Evolutionary conservation across 2,888 invertebrate genomes (phyloP), one percentile per base, ranked within the genome.

Genomic region (Achlya flavicornis): DNA sequence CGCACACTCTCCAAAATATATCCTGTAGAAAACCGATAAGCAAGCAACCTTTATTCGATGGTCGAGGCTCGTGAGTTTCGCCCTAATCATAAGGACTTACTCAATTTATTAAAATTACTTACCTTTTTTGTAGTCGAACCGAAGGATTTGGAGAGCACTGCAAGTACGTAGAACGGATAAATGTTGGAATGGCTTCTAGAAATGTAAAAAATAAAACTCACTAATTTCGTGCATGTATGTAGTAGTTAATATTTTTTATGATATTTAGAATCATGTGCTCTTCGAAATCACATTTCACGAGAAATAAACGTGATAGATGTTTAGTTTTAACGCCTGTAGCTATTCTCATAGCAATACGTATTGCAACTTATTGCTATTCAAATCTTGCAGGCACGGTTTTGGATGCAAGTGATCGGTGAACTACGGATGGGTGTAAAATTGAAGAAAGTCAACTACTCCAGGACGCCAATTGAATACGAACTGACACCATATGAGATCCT

Each of bases 401-500:
- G 98, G 98, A 96, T 98, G 87, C 98, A 98, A 95, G 98, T 99
- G 58, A 98, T 99, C 86, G 96, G 97, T 72, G 98, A 99, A 87
- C 94, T 99, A 66, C 94, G 99, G 63, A 96, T 97, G 87, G 99
- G 99, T 33, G 98, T 99, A 10, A 97, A 98, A 86, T 94, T 99
- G 86, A 98, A 98, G 94, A 98, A 98, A 90, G 94, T 97, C 38
- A 96, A 96, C 85, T 95, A 95, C 86, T 95, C 96, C 68, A 94
- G 96, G 80, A 95, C 97, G 12, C 97, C 97, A 10, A 96, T 97
- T 68, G 98, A 99, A 89, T 99, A 97, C 89, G 98, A 98, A 89
- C 92, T 99, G 77, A 99, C 99, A 59, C 99, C 99, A 14, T 99
- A 98, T 85, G 99, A 99, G 93, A 98, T 98, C 83, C 95, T 99